Evolutionary conservation across 1,140 invertebrate species (phyloP).

Genomic region (Trachymyrmex septentrionalis): DNA sequence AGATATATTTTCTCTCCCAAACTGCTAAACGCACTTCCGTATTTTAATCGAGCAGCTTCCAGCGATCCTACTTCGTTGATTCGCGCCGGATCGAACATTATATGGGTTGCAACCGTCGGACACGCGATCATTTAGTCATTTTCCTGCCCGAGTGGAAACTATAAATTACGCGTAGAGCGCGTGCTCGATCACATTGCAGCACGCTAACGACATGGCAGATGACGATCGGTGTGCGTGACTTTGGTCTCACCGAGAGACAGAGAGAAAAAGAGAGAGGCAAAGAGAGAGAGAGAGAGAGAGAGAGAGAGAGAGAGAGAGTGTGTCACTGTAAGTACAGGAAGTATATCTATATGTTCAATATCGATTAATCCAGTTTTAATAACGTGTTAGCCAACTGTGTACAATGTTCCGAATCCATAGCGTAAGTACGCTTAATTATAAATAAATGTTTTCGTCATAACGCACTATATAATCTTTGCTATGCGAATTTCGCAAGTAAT

Average conservation of each 20-base stretch:
- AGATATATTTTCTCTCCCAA: background rate
- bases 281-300: background rate
- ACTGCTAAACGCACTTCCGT: background rate
- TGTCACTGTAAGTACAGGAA: slow-evolving; percentile 57
- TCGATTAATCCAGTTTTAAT: slow-evolving; percentile 48
- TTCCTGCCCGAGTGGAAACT: slow-evolving; percentile 70
- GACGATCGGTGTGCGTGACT: slow-evolving; percentile 76
- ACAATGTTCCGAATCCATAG: background rate
- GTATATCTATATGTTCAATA: slow-evolving; percentile 39
- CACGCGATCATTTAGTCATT: slow-evolving; percentile 75
- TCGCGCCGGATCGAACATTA: slow-evolving; percentile 58
- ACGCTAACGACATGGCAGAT: slow-evolving; percentile 76
- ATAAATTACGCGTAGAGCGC: slow-evolving; percentile 76
- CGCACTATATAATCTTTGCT: background rate
- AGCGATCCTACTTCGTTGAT: slow-evolving; percentile 38
- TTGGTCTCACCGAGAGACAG: slow-evolving; percentile 40
- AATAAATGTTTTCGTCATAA: background rate
- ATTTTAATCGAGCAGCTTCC: slow-evolving; percentile 36
- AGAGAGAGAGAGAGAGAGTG: background rate
- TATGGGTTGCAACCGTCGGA: slow-evolving; percentile 49
- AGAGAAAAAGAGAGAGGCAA: background rate
- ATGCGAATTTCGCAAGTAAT: slow-evolving; percentile 19
- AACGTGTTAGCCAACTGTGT: background rate
- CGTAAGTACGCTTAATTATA: slow-evolving; percentile 10
- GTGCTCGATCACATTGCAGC: slow-evolving; percentile 76